Conservation (phyloP, 2,888 invertebrate genomes). For the Rosalia funebris region DNA sequence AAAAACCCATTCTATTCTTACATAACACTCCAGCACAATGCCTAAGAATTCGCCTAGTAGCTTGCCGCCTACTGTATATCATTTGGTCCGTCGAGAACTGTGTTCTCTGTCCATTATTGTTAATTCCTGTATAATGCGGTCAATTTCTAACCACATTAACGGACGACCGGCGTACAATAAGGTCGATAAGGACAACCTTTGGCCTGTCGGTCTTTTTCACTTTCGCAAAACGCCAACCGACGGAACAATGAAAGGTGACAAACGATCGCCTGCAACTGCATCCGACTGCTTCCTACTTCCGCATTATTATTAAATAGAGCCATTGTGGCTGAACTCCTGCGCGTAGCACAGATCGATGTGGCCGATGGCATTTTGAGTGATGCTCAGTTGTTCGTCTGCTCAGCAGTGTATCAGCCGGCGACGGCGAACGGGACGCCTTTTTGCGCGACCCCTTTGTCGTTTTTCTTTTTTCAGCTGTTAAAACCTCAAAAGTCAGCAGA, state of each 20-base stretch:
- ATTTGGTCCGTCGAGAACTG: no score
- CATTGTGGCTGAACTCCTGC: slow-evolving; percentile 29
- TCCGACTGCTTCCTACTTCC: neutral
- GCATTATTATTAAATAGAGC: slow-evolving; percentile 28
- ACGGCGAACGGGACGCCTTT: slow-evolving; percentile 31
- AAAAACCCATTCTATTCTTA: no score
- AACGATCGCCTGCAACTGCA: slow-evolving; percentile 20
- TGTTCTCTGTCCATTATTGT: no score
- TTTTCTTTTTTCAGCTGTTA: slow-evolving; percentile 44
- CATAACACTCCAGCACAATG: no score
- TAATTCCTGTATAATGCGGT: no score
- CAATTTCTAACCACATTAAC: no score
- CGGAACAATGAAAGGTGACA: slow-evolving; percentile 7
- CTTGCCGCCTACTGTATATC: no score
- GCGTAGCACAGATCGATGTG: slow-evolving; percentile 46
- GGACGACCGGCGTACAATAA: no score
- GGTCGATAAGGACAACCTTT: no score
- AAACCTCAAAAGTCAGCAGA: slow-evolving; percentile 45
- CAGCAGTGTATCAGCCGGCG: slow-evolving; percentile 48
- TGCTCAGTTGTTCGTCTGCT: slow-evolving; percentile 51
- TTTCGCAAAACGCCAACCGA: neutral
- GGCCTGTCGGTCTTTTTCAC: no score
- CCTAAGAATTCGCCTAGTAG: no score
- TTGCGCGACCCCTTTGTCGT: slow-evolving; percentile 44
- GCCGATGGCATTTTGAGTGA: slow-evolving; percentile 52